These are phyloP conservation scores for Mus pahari DNA, from an alignment of 2,113 vertebrate genomes.

Conservation along the genomic window DNA sequence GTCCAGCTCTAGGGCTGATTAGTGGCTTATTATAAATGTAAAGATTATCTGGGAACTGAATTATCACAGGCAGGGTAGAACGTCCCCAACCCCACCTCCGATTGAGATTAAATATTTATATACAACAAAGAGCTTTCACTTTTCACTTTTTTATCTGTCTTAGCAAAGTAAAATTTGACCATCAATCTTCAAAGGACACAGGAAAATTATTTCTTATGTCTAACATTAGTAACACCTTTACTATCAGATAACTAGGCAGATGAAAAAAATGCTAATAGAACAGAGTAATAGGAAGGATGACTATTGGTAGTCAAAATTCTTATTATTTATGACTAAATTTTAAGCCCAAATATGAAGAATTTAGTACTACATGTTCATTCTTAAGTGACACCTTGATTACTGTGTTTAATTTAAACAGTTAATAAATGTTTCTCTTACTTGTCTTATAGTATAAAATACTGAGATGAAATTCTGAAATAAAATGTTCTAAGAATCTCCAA, in stretches of 20 bases:
- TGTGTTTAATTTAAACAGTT: conserved; percentile 52
- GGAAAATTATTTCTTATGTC: neutral
- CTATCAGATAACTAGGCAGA: neutral
- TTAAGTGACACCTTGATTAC: neutral
- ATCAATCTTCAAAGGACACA: neutral
- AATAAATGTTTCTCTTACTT: neutral
- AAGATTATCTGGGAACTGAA: too few species aligned
- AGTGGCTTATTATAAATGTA: too few species aligned
- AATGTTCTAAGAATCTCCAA: neutral
- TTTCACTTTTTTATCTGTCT: neutral
- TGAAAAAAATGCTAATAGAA: neutral
- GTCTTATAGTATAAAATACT: neutral
- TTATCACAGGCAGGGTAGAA: too few species aligned
- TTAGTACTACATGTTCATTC: neutral
- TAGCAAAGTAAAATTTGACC: neutral
- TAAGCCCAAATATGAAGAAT: neutral
- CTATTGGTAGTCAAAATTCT: neutral
- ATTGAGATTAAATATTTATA: too few species aligned
- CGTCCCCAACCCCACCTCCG: too few species aligned
- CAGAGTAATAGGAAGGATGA: neutral
- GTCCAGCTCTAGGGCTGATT: too few species aligned
- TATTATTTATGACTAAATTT: neutral
- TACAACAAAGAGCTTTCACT: neutral
- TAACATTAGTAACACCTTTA: neutral
- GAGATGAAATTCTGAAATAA: conserved; percentile 40